Conservation (phyloP, 2,113 vertebrate species). For the Pelodiscus sinensis region DNA sequence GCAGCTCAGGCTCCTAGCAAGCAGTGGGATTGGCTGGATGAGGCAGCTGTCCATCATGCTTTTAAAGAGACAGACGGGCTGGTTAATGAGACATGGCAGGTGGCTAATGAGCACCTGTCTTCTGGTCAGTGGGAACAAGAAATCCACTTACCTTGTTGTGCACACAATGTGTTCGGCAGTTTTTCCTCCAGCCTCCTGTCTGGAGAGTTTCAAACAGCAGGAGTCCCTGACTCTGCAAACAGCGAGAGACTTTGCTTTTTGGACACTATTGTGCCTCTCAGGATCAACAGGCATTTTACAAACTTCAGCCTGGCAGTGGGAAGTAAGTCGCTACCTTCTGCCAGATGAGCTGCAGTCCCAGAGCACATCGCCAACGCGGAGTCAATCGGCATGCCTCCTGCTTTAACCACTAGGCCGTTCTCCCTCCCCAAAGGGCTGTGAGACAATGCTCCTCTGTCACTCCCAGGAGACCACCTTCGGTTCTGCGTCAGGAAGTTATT, state of each 20-base stretch:
- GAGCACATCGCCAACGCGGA: background rate
- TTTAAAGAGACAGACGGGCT: slow-evolving; percentile 31
- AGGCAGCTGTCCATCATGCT: background rate
- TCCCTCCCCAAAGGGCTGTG: background rate
- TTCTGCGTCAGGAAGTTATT: too few relatives aligned
- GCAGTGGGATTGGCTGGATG: background rate
- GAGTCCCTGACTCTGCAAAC: too few relatives aligned
- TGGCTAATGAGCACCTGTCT: background rate
- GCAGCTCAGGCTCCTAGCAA: background rate
- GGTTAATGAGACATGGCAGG: background rate
- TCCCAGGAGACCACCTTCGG: background rate
- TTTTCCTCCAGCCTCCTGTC: too few relatives aligned
- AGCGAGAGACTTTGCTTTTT: background rate
- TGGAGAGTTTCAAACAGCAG: background rate
- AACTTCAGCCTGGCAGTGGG: background rate
- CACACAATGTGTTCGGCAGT: background rate
- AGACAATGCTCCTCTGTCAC: background rate
- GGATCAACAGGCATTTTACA: background rate
- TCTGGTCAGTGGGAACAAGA: accelerated
- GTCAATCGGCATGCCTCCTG: background rate
- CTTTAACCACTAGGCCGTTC: background rate
- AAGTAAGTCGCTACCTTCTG: background rate
- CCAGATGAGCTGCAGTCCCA: background rate
- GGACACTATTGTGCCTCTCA: background rate
- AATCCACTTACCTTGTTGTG: background rate